Base-by-base conservation (phyloP, 2,888 invertebrate genomes). In the Copidosoma aretas region DNA sequence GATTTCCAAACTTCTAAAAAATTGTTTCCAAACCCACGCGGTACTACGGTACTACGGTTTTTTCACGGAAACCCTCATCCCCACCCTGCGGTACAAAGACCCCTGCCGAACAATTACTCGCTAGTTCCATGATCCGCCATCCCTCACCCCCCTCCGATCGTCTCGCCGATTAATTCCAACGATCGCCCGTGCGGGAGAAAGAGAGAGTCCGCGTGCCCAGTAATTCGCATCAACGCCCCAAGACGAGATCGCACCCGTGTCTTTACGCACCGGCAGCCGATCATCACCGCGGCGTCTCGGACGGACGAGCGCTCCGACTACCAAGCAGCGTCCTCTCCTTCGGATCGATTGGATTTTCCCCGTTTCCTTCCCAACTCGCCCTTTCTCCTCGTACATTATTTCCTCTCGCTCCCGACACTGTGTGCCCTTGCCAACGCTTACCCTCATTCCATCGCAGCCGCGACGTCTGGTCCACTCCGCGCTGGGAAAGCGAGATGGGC, bases 81-180 rank as follows among this genome's bases (percentile, higher is more conserved):
- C 3, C 32, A n/a, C n/a, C n/a, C n/a, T n/a, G n/a, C n/a, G n/a
- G 32, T 32, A 32, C 32, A 32, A 32, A 32, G 32, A 32, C 4
- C 32, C 32, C 8, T n/a, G n/a, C n/a, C n/a, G n/a, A n/a, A 32
- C 32, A 32, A 32, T 8, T 32, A 32, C 32, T 32, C 32, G 32
- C 3, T 32, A 32, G 3, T 32, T 32, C 32, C 32, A 32, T 32
- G 8, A 32, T 32, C 32, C 32, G 8, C 32, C 4, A 32, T 8
- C 8, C 32, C 32, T n/a, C n/a, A n/a, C n/a, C n/a, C n/a, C n/a
- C 32, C 21, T 46, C 64, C 17, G 56, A 58, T 64, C 67, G 70
- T 66, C 64, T 61, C 59, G 64, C 64, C 72, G 75, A 76, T 78
- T 77, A 77, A 77, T 77, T 75, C 75, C 72, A 77, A 75, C 75